These are phyloP conservation scores for Brachypodius melanocephalos DNA, from an alignment of 2,113 vertebrate species.

Conservation along the genomic window DNA sequence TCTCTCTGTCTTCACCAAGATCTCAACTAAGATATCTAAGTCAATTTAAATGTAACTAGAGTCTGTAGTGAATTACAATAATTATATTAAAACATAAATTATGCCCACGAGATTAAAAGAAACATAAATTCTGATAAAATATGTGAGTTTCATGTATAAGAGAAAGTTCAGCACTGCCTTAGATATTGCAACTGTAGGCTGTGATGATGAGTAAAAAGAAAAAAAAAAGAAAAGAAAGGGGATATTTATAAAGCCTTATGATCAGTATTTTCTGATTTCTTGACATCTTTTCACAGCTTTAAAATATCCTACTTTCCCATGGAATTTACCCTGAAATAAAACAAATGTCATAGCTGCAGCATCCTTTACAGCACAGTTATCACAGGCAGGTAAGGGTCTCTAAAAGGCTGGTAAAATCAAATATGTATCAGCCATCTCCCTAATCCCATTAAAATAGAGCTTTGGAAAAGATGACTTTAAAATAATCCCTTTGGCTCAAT, in stretches of 20 bases:
- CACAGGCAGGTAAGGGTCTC: not conserved
- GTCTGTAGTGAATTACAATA: not conserved
- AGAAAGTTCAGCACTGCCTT: not conserved
- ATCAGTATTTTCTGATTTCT: not conserved
- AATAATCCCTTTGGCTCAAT: slow-evolving; percentile 6
- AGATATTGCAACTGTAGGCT: not conserved
- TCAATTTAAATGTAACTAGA: not conserved
- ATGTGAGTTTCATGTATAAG: not conserved
- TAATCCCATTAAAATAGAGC: slow-evolving; percentile 22
- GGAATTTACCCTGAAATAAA: slow-evolving; percentile 50
- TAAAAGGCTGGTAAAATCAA: slow-evolving; percentile 18
- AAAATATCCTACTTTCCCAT: not conserved
- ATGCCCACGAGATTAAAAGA: not conserved
- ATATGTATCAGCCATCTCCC: not conserved
- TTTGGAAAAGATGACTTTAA: slow-evolving; percentile 2
- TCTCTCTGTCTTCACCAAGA: not conserved
- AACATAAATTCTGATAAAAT: not conserved
- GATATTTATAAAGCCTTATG: not conserved
- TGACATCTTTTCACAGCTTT: not conserved
- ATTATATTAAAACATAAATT: not conserved
- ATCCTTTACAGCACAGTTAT: not conserved
- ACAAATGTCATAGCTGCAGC: slow-evolving; percentile 11
- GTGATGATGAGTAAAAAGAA: not conserved
- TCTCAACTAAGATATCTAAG: not conserved
- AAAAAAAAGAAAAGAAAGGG: not conserved